These are phyloP conservation scores for Polylopha cassiicola DNA, from an alignment of 2,888 invertebrate species.

Conservation along the genomic window DNA sequence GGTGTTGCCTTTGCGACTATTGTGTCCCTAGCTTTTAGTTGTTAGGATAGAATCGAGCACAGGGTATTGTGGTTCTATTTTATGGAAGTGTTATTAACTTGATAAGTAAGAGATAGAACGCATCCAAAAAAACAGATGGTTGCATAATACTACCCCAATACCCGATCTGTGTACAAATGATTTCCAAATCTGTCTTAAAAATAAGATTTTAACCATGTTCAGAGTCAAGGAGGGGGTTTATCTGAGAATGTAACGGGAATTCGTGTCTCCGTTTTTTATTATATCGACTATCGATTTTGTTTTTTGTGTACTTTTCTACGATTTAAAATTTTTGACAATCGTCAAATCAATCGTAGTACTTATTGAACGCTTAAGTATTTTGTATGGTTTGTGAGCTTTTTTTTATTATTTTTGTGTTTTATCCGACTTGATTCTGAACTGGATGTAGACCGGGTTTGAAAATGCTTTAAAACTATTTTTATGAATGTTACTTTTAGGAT, in stretches of 20 bases:
- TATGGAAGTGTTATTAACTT: conserved; percentile 64
- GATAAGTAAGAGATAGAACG: conserved; percentile 59
- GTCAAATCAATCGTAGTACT: conserved; percentile 1
- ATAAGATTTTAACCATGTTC: conserved; percentile 27
- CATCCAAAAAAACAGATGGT: conserved; percentile 50
- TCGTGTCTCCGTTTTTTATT: conserved; percentile 1
- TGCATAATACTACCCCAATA: conserved; percentile 74
- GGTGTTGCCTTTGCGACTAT: conserved; percentile 68
- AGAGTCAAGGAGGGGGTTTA: conserved; percentile 28
- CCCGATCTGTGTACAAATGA: conserved; percentile 63
- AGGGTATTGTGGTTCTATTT: conserved; percentile 78
- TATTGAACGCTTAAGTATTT: conserved; percentile 6
- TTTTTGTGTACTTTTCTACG: conserved; percentile 10
- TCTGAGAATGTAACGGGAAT: conserved; percentile 9
- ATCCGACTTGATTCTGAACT: conserved; percentile 22
- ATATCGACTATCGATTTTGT: conserved; percentile 1
- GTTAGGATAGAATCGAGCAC: conserved; percentile 71
- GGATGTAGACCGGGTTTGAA: conserved; percentile 46
- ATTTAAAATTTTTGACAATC: neutral
- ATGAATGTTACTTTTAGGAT: conserved; percentile 21
- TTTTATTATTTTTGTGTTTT: conserved; percentile 2
- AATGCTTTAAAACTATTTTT: conserved; percentile 8
- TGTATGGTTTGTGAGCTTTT: conserved; percentile 3
- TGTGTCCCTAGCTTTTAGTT: conserved; percentile 73
- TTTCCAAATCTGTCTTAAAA: conserved; percentile 63